Conservation (phyloP, 2,113 vertebrate genomes). For the Perccottus glenii region DNA sequence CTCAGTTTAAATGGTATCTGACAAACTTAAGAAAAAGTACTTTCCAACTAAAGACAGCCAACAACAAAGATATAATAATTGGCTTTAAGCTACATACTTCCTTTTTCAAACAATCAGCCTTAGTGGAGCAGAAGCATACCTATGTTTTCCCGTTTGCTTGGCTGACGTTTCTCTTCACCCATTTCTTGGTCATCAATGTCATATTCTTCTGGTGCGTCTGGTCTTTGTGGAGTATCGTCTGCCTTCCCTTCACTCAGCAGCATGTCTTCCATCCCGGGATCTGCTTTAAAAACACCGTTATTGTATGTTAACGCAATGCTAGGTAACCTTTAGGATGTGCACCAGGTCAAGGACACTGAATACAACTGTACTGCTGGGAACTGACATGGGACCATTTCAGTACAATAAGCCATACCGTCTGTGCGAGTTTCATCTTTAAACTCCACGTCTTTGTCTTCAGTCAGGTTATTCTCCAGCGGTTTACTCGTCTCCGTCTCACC, state of each 20-base stretch:
- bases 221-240: constrained; percentile 33
- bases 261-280: constrained; percentile 56
- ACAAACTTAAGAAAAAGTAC: no score
- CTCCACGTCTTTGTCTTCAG: constrained; percentile 39
- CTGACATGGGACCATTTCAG: no score
- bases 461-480: constrained; percentile 30
- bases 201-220: constrained; percentile 54
- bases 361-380: no score
- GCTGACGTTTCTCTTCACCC: constrained; percentile 48
- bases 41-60: no score
- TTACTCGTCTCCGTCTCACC: constrained; percentile 22
- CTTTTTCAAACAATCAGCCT: neutral
- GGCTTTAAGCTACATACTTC: no score
- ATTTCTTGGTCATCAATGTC: constrained; percentile 50
- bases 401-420: constrained; percentile 48
- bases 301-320: no score
- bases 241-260: constrained; percentile 38
- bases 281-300: constrained; percentile 16
- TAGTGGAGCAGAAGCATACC: constrained; percentile 21
- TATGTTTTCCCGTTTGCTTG: constrained; percentile 42
- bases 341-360: no score
- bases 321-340: no score
- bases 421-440: constrained; percentile 47
- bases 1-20: no score
- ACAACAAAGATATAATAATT: no score